phyloP scores from a whole-genome alignment of 2,888 invertebrate genomes.

The Melieria crassipennis region DNA sequence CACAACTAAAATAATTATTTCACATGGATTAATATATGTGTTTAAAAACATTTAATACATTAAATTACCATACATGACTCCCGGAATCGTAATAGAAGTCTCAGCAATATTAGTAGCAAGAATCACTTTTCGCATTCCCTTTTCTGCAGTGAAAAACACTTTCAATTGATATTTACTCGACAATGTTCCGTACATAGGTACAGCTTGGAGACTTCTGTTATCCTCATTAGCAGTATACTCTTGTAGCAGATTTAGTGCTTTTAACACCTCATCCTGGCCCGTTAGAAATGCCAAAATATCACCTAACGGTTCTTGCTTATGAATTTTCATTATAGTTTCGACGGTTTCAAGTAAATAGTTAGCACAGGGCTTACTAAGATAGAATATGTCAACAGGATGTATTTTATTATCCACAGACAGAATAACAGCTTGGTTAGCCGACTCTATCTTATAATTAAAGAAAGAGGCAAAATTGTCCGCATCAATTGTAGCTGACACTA shows the following conservation, averaged over 20 bases:
- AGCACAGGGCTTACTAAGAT: conserved; percentile 84
- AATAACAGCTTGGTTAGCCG: conserved; percentile 74
- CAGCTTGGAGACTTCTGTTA: conserved; percentile 70
- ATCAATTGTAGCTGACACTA: conserved; percentile 96
- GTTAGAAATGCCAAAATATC: conserved; percentile 94
- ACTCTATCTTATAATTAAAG: conserved; percentile 69
- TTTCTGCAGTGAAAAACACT: conserved; percentile 79
- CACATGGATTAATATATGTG: not conserved
- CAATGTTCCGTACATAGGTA: conserved; percentile 94
- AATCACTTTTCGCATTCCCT: conserved; percentile 85
- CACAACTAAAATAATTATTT: conserved; percentile 73
- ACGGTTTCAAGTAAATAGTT: conserved; percentile 90
- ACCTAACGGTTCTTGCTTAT: conserved; percentile 80
- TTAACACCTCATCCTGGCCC: conserved; percentile 92
- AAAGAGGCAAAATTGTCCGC: conserved; percentile 85
- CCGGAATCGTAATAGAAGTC: conserved; percentile 94
- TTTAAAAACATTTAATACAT: not conserved
- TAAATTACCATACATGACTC: conserved; percentile 85
- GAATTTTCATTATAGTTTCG: conserved; percentile 89
- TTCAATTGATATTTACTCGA: conserved; percentile 82
- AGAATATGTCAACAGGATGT: conserved; percentile 88
- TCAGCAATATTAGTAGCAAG: conserved; percentile 97
- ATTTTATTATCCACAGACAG: conserved; percentile 89
- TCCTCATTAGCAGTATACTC: conserved; percentile 69
- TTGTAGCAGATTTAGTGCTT: conserved; percentile 74